A percentile compares a stretch with the other conserved stretches of the same genome.
phyloP scores from a whole-genome alignment of 2,113 vertebrate genomes.

The Chaenocephalus aceratus region DNA sequence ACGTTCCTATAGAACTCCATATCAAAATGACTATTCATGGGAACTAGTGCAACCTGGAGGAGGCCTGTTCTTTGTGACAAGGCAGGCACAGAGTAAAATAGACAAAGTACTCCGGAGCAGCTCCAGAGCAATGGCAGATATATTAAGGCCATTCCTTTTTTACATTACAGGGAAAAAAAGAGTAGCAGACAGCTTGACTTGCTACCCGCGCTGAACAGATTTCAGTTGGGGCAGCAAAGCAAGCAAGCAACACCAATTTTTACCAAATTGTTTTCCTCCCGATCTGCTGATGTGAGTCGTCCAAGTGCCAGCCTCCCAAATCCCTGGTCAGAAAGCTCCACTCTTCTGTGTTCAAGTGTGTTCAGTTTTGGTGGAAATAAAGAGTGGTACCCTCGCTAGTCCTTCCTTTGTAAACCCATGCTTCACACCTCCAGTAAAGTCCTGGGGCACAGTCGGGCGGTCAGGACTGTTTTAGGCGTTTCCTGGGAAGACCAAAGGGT shows the following conservation, averaged over 20 bases:
- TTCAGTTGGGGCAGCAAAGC: conserved; percentile 69
- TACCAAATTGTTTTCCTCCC: conserved; percentile 85
- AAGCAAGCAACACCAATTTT: conserved; percentile 77
- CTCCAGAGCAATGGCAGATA: conserved; percentile 93
- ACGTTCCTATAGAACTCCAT: conserved; percentile 84
- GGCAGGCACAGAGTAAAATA: conserved; percentile 92
- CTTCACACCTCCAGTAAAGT: conserved; percentile 79
- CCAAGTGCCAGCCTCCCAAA: conserved; percentile 74
- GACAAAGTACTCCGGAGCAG: conserved; percentile 81
- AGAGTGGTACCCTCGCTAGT: conserved; percentile 87
- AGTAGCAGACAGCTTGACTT: conserved; percentile 87
- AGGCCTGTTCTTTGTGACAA: conserved; percentile 96
- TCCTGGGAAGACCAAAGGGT: conserved; percentile 95
- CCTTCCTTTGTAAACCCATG: conserved; percentile 74
- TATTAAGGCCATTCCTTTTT: conserved; percentile 91
- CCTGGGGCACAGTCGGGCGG: conserved; percentile 82
- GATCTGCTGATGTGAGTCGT: conserved; percentile 78
- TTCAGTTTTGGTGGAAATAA: conserved; percentile 84
- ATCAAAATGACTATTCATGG: conserved; percentile 91
- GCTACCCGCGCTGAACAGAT: conserved; percentile 75
- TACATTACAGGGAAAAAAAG: conserved; percentile 89
- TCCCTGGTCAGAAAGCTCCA: conserved; percentile 71
- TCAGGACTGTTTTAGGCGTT: conserved; percentile 99
- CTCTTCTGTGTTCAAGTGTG: conserved; percentile 76
- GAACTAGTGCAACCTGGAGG: conserved; percentile 98